Evolutionary conservation across 2,797 vertebrate genomes (phyloP), one percentile per base, ranked within the genome.

Genomic region (Pseudomugil tenellus): DNA sequence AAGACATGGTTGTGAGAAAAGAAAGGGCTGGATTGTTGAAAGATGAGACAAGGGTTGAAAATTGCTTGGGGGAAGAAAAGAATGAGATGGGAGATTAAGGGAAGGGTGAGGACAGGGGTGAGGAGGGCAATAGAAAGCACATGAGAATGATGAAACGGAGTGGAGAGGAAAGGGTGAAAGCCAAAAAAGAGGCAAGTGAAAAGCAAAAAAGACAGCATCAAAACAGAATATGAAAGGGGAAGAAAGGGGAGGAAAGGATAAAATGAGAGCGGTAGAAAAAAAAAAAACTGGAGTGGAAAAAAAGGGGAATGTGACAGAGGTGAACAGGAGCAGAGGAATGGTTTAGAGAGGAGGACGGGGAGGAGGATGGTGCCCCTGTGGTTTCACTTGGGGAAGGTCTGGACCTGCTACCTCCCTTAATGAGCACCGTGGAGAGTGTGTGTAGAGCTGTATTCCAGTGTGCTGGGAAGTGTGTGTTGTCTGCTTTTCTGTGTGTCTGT

Each of bases 361-460:
- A 37, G 48, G 63, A 58, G 54, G 62, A 2, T 6, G 63, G 66
- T 76, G 64, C 74, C 72, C 76, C 69, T 70, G 76, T 64, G 73
- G 80, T 80, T 85, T 76, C 63, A 73, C 78, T 72, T 23, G 67
- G 58, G 76, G 80, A 72, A 81, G 74, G 79, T 78, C 72, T 84
- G 78, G 71, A 81, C 76, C 74, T 78, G 74, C 69, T 80, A 39
- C 67, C 58, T 78, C 77, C 41, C 29, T 67, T 87, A 85, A 87
- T 84, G 83, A 85, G 83, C 72, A 83, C 80, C 74, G 28, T 46
- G 57, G 77, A 84, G 81, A 77, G 63, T 4, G 49, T 32, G 37
- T 26, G 49, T 48, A 34, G 29, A 49, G 67, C 26, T 43, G 59
- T 19, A 31, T 59, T 49, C 54, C 54, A 59, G 57, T 61, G 66